Evolutionary conservation across 2,113 vertebrate genomes (phyloP), one percentile per base, ranked within the genome.

Genomic region (Mus pahari): DNA sequence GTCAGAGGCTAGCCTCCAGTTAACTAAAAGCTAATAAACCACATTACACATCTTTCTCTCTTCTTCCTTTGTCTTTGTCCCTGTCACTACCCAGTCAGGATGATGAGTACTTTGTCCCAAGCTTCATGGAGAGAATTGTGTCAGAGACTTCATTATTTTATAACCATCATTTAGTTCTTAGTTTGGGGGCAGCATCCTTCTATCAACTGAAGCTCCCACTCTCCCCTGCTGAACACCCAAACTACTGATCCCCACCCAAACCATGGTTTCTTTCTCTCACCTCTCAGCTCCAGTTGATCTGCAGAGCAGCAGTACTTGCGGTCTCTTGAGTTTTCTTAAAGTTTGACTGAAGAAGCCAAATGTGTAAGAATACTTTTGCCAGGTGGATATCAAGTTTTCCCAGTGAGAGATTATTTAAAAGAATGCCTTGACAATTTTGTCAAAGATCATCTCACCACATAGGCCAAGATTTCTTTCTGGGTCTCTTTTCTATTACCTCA

Each of bases 1-100:
- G 19, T 70, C 28, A 48, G 39, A 64, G 94, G 19, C 53, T 71
- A 88, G 81, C 58, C 84, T 95, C 53, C 8, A 87, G 87, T 88
- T 97, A 96, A 96, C 70, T 96, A 87, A 89, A 97, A 82, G 92
- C 71, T 84, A 95, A 92, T 86, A 93, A 92, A 92, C 93, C 66
- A 0, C 36, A 26, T 95, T 90, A 84, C 93, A 75, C 33, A 70
- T 68, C 19, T 94, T 75, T 93, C 75, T 13, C 28, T 78, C 36
- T 13, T 45, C n/a, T 83, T 86, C 36, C 64, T 36, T 86, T 50
- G 42, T 64, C 84, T 88, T 53, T 94, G 88, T 86, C 31, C 33
- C 26, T 7, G 8, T 90, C 77, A 48, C 13, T 31, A 24, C 62
- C 81, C 33, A 68, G 5, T 68, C 66, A 28, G 48, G 86, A 94